A percentile compares a stretch with the other conserved stretches of the same genome.
Evolutionary conservation across 2,113 vertebrate species (phyloP).

Genomic region (Zosterops hypoxanthus): DNA sequence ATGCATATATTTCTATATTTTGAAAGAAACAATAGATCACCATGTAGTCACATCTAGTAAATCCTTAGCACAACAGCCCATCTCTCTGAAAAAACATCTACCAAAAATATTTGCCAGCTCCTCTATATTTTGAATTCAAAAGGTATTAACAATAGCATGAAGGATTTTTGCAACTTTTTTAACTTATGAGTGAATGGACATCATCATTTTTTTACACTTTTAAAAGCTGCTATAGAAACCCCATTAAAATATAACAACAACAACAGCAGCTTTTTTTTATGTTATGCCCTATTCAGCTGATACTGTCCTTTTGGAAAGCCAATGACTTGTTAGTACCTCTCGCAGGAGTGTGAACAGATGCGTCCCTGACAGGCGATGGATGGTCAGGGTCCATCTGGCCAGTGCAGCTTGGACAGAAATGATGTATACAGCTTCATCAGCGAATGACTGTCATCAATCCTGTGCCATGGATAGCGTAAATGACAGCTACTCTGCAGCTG

Average conservation of each 20-base stretch:
- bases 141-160: not conserved
- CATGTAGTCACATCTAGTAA: not conserved
- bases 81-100: not conserved
- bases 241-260: not conserved
- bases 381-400: slow-evolving; percentile 99
- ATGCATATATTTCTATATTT: not conserved
- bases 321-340: slow-evolving; percentile 99
- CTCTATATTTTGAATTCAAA: not conserved
- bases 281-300: slow-evolving; percentile 83
- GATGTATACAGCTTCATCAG: slow-evolving; percentile 99
- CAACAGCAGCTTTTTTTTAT: slow-evolving; percentile 67
- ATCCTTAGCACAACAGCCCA: not conserved
- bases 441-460: slow-evolving; percentile 99
- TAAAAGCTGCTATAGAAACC: not conserved
- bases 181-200: not conserved
- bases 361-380: slow-evolving; percentile 99
- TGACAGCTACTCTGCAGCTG: slow-evolving; percentile 92
- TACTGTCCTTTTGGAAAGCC: slow-evolving; percentile 93
- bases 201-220: not conserved
- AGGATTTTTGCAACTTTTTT: not conserved
- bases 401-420: slow-evolving; percentile 99
- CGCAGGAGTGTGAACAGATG: slow-evolving; percentile 99
- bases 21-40: not conserved
- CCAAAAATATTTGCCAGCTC: not conserved
- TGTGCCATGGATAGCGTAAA: slow-evolving; percentile 87